phyloP scores from a whole-genome alignment of 1,140 invertebrate species.

The Leptinotarsa undecemlineata region DNA sequence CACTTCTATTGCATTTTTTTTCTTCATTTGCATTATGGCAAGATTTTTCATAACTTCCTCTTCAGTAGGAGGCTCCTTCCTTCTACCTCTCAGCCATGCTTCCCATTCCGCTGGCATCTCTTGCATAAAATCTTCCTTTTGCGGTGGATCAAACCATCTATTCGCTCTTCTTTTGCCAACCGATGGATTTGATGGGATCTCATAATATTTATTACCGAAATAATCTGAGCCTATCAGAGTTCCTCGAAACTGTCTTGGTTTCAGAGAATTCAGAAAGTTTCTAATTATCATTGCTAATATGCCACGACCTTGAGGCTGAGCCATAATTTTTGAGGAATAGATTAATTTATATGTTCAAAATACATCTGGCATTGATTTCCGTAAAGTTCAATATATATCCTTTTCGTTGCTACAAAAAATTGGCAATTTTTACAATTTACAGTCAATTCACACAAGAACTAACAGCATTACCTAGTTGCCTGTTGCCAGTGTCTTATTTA shows the following conservation, averaged over 20 bases:
- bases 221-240: constrained; percentile 65
- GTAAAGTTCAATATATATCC: too few species aligned
- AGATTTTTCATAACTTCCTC: constrained; percentile 75
- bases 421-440: too few species aligned
- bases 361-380: too few species aligned
- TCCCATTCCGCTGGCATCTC: constrained; percentile 83
- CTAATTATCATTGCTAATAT: constrained; percentile 57
- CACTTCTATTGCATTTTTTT: constrained; percentile 72
- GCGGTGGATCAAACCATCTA: constrained; percentile 72
- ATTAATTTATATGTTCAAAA: background rate
- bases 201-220: constrained; percentile 81
- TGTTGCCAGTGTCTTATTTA: too few species aligned
- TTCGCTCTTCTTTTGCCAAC: constrained; percentile 63
- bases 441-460: too few species aligned
- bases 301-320: constrained; percentile 55
- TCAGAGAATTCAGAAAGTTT: constrained; percentile 65
- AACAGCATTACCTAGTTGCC: too few species aligned
- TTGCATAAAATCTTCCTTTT: constrained; percentile 66
- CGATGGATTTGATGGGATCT: constrained; percentile 67
- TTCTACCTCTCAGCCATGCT: constrained; percentile 75
- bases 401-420: too few species aligned
- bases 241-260: constrained; percentile 59
- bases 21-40: constrained; percentile 70
- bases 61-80: constrained; percentile 68
- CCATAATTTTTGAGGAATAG: constrained; percentile 36